Percentiles rank a stretch among this genome's conserved stretches.
Evolutionary conservation across 2,113 vertebrate genomes (phyloP).

Genomic region (Tupaia tana): DNA sequence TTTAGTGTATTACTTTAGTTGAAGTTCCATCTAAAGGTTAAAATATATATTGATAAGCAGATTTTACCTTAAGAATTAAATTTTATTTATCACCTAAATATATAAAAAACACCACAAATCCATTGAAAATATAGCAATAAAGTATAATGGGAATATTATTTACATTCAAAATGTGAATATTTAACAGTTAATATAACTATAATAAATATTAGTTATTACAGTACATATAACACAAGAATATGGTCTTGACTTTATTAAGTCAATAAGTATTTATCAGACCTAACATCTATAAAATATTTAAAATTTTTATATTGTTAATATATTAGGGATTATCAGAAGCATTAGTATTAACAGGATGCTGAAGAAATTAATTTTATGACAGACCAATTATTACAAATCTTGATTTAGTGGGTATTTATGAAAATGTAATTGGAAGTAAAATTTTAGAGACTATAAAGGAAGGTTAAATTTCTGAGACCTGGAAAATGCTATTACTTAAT

Average conservation of each 20-base stretch:
- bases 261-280: neutral
- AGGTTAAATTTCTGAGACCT: neutral
- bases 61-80: neutral
- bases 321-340: neutral
- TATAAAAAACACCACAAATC: neutral
- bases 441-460: neutral
- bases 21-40: neutral
- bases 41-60: neutral
- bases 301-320: neutral
- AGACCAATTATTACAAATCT: neutral
- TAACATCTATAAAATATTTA: neutral
- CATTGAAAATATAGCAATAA: neutral
- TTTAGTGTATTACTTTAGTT: neutral
- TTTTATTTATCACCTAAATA: neutral
- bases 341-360: neutral
- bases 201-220: neutral
- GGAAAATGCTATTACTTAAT: neutral
- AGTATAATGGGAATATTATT: neutral
- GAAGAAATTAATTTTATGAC: neutral
- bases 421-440: conserved; percentile 2
- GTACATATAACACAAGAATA: neutral
- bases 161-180: neutral
- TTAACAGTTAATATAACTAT: neutral
- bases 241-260: neutral
- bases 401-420: neutral